Evolutionary conservation across 2,113 vertebrate genomes (phyloP), one percentile per base, ranked within the genome.

Genomic region (Channa argus): DNA sequence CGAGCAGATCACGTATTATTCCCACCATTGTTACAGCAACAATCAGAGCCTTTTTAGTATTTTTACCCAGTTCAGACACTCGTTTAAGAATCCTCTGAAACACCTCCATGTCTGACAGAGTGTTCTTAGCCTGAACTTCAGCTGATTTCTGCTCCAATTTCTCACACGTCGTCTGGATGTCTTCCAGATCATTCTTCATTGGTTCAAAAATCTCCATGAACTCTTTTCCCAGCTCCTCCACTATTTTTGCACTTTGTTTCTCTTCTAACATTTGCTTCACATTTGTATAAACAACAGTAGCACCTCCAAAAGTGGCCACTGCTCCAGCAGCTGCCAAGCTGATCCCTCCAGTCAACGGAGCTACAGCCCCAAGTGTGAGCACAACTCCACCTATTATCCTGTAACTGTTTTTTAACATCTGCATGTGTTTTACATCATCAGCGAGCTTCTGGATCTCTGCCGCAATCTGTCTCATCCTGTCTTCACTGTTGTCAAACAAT

Each of bases 1-100:
- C 7, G n/a, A 0, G 0, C 2, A 51, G 24, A 3, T 14, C 7
- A 37, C 1, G 0, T 4, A 1, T 0, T 0, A 6, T 0, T 3
- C n/a, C 2, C 41, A 8, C 8, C 12, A 8, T 2, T n/a, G 1
- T 0, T 15, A 3, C 13, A 6, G 8, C 6, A 9, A 0, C 6
- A 9, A 0, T 0, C 11, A 44, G 0, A 54, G 0, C 2, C 5
- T 7, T 14, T 8, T 1, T 0, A 24, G 2, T 49, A 6, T 1
- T n/a, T 2, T 0, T 1, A 7, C 1, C 7, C 37, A 50, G 45
- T 6, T n/a, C 4, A 41, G 45, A 9, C n/a, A 33, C 38, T 14
- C 0, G 14, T 65, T 0, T 43, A 1, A 49, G 36, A 4, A 53
- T 6, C 15, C 0, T 10, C 0, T 53, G 3, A 13, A 52, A 53